These are phyloP conservation scores for Acutogordius australiensis DNA, from an alignment of 2,888 invertebrate species.

Conservation along the genomic window DNA sequence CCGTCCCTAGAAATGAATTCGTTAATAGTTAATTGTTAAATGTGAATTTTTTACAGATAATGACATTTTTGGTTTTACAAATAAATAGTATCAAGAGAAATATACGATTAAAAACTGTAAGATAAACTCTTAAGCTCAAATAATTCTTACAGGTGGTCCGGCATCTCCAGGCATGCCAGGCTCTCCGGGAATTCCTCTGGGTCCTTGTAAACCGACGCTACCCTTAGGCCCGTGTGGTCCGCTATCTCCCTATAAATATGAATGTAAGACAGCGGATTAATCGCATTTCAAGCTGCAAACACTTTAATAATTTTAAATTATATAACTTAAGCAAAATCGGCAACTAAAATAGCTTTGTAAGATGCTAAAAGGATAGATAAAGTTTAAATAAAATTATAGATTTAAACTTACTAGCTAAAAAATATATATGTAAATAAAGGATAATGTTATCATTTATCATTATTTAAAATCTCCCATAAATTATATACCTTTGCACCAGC, in stretches of 20 bases:
- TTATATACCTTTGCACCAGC: slow-evolving; percentile 3
- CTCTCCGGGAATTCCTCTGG: not conserved
- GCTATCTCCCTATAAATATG: not conserved
- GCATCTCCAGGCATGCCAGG: not conserved
- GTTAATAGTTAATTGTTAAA: too few species aligned
- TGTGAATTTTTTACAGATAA: too few species aligned
- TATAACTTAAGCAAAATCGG: not conserved
- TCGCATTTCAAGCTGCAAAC: too few species aligned
- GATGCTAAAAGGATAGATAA: not conserved
- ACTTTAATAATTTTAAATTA: not conserved
- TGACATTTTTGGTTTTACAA: too few species aligned
- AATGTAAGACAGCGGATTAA: too few species aligned
- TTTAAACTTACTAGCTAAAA: not conserved
- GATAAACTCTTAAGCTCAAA: not conserved
- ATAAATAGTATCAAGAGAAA: too few species aligned
- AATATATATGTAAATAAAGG: not conserved
- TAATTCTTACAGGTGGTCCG: not conserved
- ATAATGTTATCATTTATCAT: not conserved
- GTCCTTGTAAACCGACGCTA: not conserved
- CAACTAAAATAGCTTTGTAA: not conserved
- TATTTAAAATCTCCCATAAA: not conserved
- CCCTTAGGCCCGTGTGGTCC: not conserved
- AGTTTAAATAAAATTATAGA: not conserved
- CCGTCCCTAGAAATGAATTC: slow-evolving; percentile 1
- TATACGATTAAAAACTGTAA: too few species aligned